Evolutionary conservation across 2,113 vertebrate species (phyloP), one percentile per base, ranked within the genome.

Genomic region (Archilochus colubris): DNA sequence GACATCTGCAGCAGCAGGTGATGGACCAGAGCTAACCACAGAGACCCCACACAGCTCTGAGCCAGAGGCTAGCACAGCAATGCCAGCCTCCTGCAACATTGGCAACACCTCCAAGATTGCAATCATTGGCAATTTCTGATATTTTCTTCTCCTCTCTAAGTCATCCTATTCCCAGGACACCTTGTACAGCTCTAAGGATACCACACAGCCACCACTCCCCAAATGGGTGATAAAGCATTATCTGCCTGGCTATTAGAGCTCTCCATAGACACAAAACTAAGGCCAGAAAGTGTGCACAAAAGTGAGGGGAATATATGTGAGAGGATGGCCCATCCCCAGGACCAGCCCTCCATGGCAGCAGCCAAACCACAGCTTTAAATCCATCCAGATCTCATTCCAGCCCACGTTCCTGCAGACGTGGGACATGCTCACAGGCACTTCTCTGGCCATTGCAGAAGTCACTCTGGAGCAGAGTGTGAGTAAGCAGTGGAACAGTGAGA

Each of bases 281-380:
- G 51, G 6, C 0, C 12, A 76, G 46, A 53, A 86, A 67, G 18
- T 0, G 4, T 2, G 28, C 9, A 2, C 85, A 66, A 8, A 59
- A 92, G 48, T 0, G 6, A 62, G 17, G 17, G 14, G 21, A 24
- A 53, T 4, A 7, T 3, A 4, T 19, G 40, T 9, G 19, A 82
- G 57, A 36, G 51, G 22, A 50, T 3, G 58, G 22, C 57, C 21
- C 6, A 2, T 0, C 1, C 3, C 17, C 0, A 0, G 50, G 50
- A 66, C 3, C 0, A 0, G 14, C 27, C 64, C 6, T 31, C 24
- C 18, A 36, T 2, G 9, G 30, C 36, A 67, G 9, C 10, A 0
- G 31, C 3, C 0, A 46, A 40, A 30, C 10, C 2, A 8, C 23
- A 10, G 6, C 7, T 36, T 58, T 18, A 12, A 38, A 53, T 18